phyloP scores from a whole-genome alignment of 2,113 vertebrate genomes.

The Buteo buteo region DNA sequence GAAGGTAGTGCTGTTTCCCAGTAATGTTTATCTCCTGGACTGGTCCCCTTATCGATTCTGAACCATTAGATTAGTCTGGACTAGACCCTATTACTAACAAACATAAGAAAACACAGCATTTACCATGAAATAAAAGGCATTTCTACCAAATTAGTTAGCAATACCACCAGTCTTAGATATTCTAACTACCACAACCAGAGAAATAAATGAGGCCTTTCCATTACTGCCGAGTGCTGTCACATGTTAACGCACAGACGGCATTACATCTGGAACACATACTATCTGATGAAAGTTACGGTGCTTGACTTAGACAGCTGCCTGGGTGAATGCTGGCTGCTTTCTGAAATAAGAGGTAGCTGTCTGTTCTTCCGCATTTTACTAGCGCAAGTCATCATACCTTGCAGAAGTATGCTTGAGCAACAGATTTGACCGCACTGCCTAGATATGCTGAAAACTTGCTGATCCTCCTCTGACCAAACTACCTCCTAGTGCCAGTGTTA shows the following conservation, averaged over 20 bases:
- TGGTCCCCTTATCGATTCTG: conserved; percentile 70
- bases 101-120: background rate
- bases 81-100: background rate
- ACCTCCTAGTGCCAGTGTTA: background rate
- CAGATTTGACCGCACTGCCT: background rate
- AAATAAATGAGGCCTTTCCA: background rate
- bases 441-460: background rate
- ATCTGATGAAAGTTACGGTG: background rate
- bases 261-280: background rate
- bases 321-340: background rate
- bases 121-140: background rate
- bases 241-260: background rate
- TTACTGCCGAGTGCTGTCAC: background rate
- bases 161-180: background rate
- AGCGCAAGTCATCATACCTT: background rate
- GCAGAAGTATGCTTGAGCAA: background rate
- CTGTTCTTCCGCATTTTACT: background rate
- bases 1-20: conserved; percentile 73
- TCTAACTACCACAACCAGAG: background rate
- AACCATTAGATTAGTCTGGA: conserved; percentile 64
- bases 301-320: background rate
- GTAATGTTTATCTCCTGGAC: conserved; percentile 71
- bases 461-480: background rate
- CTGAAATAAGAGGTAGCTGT: background rate
- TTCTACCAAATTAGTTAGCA: background rate